Evolutionary conservation across 2,888 invertebrate species (phyloP).

Genomic region (Xanthorhoe spadicearia): DNA sequence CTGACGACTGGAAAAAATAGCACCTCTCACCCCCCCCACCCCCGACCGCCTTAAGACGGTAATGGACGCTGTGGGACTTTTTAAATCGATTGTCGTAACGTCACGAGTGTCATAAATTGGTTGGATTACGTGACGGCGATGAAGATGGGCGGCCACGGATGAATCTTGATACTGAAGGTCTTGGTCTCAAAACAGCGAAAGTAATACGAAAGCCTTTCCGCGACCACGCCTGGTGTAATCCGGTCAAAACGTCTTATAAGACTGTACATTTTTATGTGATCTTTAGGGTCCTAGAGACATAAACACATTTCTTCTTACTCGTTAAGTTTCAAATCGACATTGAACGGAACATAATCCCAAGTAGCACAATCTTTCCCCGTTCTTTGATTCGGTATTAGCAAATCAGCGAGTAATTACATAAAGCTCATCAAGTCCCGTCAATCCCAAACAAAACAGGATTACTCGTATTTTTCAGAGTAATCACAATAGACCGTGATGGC

Average conservation of each 20-base stretch:
- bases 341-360: too few species aligned
- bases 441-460: slow-evolving; percentile 37
- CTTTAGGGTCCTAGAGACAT: too few species aligned
- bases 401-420: slow-evolving; percentile 8
- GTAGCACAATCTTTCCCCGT: not conserved
- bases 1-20: slow-evolving; percentile 76
- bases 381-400: not conserved
- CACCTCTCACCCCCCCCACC: slow-evolving; percentile 53
- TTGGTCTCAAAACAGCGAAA: not conserved
- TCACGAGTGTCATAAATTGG: slow-evolving; percentile 46
- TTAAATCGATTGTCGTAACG: slow-evolving; percentile 59
- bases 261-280: too few species aligned
- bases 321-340: too few species aligned
- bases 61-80: slow-evolving; percentile 70
- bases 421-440: slow-evolving; percentile 27
- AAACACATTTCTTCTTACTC: too few species aligned
- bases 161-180: not conserved
- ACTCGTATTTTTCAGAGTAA: slow-evolving; percentile 42
- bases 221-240: too few species aligned
- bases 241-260: too few species aligned
- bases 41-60: slow-evolving; percentile 62
- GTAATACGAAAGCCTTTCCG: not conserved
- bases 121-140: slow-evolving; percentile 38
- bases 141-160: not conserved
- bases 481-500: slow-evolving; percentile 46